A percentile compares a stretch with the other conserved stretches of the same genome.
These are phyloP conservation scores for Sebastiscus albofasciatus DNA, from an alignment of 2,797 vertebrate genomes.

Conservation along the genomic window DNA sequence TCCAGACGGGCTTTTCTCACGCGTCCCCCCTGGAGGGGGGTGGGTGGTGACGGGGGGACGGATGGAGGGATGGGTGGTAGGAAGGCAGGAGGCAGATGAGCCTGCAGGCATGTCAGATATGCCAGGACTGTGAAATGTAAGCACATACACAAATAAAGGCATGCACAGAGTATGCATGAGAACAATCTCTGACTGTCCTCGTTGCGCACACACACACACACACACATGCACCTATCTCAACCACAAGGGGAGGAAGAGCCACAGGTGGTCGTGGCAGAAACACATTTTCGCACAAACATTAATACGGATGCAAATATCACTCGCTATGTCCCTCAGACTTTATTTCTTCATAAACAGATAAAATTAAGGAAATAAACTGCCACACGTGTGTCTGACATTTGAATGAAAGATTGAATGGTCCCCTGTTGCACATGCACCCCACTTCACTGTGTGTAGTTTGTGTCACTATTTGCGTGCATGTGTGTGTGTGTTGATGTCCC, in stretches of 20 bases:
- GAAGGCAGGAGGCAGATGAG: constrained; percentile 27
- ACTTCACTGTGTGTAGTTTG: constrained; percentile 48
- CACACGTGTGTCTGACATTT: constrained; percentile 66
- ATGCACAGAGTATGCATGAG: constrained; percentile 9
- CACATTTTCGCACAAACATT: not conserved
- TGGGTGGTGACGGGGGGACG: not conserved
- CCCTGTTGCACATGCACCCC: constrained; percentile 18
- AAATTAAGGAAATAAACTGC: constrained; percentile 18
- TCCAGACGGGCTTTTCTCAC: constrained; percentile 51
- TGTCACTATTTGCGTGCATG: constrained; percentile 31
- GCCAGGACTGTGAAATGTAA: constrained; percentile 37
- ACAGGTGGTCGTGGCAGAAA: constrained; percentile 65
- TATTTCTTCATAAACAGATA: not conserved
- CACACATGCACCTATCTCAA: not conserved
- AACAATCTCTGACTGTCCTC: constrained; percentile 6
- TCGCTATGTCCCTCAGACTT: constrained; percentile 6
- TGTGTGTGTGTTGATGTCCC: constrained; percentile 43
- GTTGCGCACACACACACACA: not conserved
- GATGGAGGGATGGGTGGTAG: not conserved
- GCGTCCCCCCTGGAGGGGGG: constrained; percentile 1
- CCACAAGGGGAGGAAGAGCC: constrained; percentile 7
- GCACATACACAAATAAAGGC: constrained; percentile 29
- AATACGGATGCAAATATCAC: constrained; percentile 34
- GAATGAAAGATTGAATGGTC: constrained; percentile 53
- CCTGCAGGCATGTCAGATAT: constrained; percentile 57